Base-by-base conservation (phyloP, 2,888 invertebrate genomes). In the Drosophila nr. fundita region DNA sequence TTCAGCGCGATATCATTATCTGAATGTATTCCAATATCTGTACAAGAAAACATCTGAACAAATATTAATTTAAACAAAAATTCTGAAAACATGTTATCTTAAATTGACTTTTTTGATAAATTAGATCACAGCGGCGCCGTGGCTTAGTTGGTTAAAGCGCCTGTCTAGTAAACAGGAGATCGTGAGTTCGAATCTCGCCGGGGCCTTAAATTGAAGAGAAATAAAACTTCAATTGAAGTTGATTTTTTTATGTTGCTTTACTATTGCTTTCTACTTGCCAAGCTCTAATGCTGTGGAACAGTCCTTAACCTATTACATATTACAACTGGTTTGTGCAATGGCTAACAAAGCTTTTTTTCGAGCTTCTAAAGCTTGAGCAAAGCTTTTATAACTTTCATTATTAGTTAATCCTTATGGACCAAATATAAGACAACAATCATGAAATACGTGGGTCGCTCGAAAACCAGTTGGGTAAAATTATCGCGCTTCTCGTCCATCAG, bases 121-220 rank as follows among this genome's bases (percentile, higher is more conserved):
- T 0, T 0, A 0, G n/a, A 15, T 1, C 6, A 52, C 21, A 60
- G 11, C 24, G 91, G 92, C 92, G 91, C 92, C 91, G 92, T 92
- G 91, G 92, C 91, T 91, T 92, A 92, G 91, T 92, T 92, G 91
- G 92, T 91, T 91, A 91, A 91, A 92, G 92, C 91, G 91, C 91
- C 91, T 91, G 92, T 91, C 92, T 92, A 91, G 92, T 91, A 91
- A 91, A 92, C 92, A 91, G 91, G 91, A 91, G 92, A 92, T 92
- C 91, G 85, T 89, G 92, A 92, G 91, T 92, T 92, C 91, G 91
- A 92, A 92, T 91, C 92, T 91, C 91, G 91, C 85, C 92, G 92
- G 91, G 91, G 91, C 91, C 91, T 87, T 18, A 4, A 54, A 21
- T 49, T 49, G 55, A 54, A 54, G 27, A 21, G 21, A 4, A 15